A percentile compares a stretch with the other conserved stretches of the same genome.
Conservation (phyloP, 2,113 vertebrate genomes). For the Boulengeromyrus knoepffleri region DNA sequence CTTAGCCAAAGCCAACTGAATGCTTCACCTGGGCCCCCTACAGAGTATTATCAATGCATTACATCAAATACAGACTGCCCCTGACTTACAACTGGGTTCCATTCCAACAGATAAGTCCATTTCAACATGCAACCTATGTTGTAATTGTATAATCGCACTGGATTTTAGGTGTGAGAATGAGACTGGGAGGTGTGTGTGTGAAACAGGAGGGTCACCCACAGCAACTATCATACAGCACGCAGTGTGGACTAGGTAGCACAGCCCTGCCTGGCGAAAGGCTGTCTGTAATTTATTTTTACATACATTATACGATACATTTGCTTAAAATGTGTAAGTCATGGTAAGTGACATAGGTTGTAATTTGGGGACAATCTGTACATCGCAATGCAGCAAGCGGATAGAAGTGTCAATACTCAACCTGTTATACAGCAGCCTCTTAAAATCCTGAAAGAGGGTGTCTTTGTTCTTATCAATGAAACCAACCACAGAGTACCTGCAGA, state of each 20-base stretch:
- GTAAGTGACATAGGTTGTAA: background rate
- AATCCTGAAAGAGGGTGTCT: conserved; percentile 97
- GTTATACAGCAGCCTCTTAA: conserved; percentile 97
- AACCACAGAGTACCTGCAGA: conserved; percentile 79
- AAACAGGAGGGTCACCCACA: background rate
- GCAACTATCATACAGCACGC: background rate
- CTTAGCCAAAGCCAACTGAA: background rate
- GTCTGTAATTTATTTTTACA: background rate
- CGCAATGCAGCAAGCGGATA: background rate
- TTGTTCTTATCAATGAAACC: conserved; percentile 99
- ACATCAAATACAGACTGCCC: background rate
- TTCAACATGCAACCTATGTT: no score
- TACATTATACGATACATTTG: background rate
- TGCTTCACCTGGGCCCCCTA: background rate
- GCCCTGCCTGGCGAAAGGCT: background rate
- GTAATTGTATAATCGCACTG: background rate
- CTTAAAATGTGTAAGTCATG: background rate
- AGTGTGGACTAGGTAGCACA: background rate
- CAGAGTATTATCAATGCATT: background rate
- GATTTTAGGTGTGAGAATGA: no score
- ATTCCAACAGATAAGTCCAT: no score
- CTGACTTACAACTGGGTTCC: no score
- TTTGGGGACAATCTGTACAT: background rate
- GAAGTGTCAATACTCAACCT: conserved; percentile 62
- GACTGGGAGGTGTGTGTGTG: background rate